Percentiles rank a stretch among this genome's conserved stretches.
Conservation (phyloP, 1,140 invertebrate species). For the Pseudomyrmex dendroicus region DNA sequence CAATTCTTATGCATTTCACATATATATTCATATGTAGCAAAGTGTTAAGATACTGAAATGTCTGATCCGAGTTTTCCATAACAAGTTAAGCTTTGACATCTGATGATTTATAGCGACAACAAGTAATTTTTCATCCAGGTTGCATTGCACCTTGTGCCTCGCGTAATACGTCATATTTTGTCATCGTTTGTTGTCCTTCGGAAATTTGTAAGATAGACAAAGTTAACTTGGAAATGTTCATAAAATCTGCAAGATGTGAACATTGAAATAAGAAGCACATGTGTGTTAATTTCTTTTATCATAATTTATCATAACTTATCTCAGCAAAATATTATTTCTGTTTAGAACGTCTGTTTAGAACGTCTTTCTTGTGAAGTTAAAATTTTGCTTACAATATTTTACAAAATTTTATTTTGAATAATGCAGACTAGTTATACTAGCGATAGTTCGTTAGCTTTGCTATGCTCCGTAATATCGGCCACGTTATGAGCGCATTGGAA, state of each 20-base stretch:
- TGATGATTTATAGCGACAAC: constrained; percentile 44
- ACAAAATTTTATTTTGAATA: constrained; percentile 42
- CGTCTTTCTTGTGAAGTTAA: neutral
- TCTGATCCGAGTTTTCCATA: constrained; percentile 26
- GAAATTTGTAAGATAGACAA: neutral
- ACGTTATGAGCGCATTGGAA: constrained; percentile 38
- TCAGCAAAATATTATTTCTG: neutral
- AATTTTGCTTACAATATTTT: constrained; percentile 20
- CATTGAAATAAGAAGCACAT: neutral
- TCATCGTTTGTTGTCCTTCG: constrained; percentile 17
- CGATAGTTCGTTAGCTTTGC: constrained; percentile 47
- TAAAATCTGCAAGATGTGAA: neutral
- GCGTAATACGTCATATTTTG: constrained; percentile 40
- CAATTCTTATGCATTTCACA: neutral
- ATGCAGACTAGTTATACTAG: constrained; percentile 37
- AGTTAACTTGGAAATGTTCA: neutral
- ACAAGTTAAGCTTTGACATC: constrained; percentile 41
- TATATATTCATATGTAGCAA: neutral
- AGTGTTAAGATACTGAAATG: constrained; percentile 10
- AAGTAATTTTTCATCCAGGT: constrained; percentile 42
- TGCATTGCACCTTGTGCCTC: constrained; percentile 17
- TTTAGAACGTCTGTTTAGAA: neutral
- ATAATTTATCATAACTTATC: neutral
- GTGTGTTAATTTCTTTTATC: no score
- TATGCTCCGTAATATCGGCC: constrained; percentile 34